Base-by-base conservation (phyloP, 2,888 invertebrate species). In the Ceramica pisi region DNA sequence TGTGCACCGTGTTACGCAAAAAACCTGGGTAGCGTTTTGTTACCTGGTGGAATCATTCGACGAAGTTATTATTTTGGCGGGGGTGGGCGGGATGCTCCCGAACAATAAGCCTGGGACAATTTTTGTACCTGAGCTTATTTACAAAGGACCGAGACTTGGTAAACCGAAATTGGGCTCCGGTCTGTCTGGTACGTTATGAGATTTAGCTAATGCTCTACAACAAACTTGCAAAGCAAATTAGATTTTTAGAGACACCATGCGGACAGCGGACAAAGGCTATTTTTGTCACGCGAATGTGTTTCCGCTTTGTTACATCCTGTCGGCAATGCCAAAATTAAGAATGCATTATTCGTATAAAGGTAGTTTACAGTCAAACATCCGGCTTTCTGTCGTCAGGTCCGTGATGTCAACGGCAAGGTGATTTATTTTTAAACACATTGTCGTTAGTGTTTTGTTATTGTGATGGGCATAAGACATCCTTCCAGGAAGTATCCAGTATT, bases 41-140 rank as follows among this genome's bases (percentile, higher is more conserved):
- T 94, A 95, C 95, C 95, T 95, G 95, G 90, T 95, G 95, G 90
- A 90, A 87, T 82, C 85, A 87, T 90, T 86, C 87, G 86, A 81
- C 85, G 84, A 85, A 83, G 87, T 84, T 91, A 92, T 94, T 93
- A 94, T 94, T 93, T 94, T 92, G 90, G 92, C 92, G 84, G 84
- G 81, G 91, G 94, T 91, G 86, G 94, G 94, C 92, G 95, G 93
- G 92, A 92, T 90, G 90, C 85, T 81, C 79, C 87, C 84, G 87
- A 86, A 94, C 92, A 93, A 94, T 91, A 87, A 88, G 75, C 70
- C 75, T 85, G 88, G 89, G 90, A 92, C 90, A 91, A 91, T 83
- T 90, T 93, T 93, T 94, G 89, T 95, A 95, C 95, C 95, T 96
- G 95, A 90, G 84, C 75, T 77, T 94, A 90, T 95, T 94, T 94